These are phyloP conservation scores for Macroglossus sobrinus DNA, from an alignment of 2,113 vertebrate genomes.

Conservation along the genomic window DNA sequence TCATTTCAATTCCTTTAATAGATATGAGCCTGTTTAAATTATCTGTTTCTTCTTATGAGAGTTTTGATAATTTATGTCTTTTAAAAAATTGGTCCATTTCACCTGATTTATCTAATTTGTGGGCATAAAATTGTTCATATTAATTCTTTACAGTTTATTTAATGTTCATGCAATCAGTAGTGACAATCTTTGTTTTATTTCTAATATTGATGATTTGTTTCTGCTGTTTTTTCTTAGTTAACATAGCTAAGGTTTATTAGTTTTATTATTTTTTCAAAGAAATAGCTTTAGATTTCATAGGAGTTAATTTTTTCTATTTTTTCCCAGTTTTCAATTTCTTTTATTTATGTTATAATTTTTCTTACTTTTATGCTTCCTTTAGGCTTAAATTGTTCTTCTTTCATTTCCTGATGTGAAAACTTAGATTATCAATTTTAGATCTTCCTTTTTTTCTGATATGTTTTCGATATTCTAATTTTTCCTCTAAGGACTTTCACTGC, in stretches of 20 bases:
- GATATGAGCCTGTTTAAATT: not conserved
- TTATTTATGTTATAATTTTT: not conserved
- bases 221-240: not conserved
- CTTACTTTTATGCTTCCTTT: not conserved
- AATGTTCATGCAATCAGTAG: not conserved
- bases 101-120: not conserved
- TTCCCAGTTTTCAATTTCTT: not conserved
- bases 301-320: not conserved
- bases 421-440: not conserved
- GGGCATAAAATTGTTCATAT: not conserved
- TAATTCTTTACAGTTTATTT: not conserved
- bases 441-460: not conserved
- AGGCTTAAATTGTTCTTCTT: not conserved
- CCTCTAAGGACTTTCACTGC: not conserved
- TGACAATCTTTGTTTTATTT: not conserved
- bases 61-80: not conserved
- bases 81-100: not conserved
- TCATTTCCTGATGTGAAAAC: not conserved
- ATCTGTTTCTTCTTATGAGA: not conserved
- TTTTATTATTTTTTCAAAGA: not conserved
- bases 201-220: not conserved
- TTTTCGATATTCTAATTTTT: not conserved
- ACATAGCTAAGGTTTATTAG: not conserved
- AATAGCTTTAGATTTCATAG: not conserved
- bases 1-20: not conserved